Conservation (phyloP, 2,888 invertebrate species). For the Leptothorax acervorum region DNA sequence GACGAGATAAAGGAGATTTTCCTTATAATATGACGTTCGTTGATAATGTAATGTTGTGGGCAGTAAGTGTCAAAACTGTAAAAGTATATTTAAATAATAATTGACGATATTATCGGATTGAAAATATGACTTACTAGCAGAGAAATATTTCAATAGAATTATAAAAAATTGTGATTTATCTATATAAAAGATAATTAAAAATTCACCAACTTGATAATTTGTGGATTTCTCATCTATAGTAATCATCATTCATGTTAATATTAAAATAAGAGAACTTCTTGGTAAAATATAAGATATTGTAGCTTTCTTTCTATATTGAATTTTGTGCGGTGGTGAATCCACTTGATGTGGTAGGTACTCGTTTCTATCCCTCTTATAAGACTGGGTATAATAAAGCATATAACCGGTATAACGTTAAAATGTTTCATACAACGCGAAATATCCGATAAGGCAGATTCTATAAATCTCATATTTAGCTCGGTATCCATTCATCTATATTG, state of each 20-base stretch:
- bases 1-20: background rate
- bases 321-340: background rate
- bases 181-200: background rate
- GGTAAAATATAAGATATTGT: background rate
- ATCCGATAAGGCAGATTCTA: conserved; percentile 17
- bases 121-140: background rate
- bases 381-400: background rate
- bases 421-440: background rate
- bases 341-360: background rate
- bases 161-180: background rate
- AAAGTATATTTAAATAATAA: background rate
- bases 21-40: background rate
- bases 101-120: background rate
- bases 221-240: background rate
- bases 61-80: background rate
- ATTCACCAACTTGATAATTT: background rate
- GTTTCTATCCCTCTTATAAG: background rate
- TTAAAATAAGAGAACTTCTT: background rate
- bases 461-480: conserved; percentile 30
- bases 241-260: background rate
- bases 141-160: background rate
- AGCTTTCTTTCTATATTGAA: background rate
- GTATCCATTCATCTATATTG: background rate
- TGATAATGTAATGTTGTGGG: background rate
- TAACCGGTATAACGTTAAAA: background rate